A percentile compares a stretch with the other conserved stretches of the same genome.
Conservation (phyloP, 2,113 vertebrate genomes). For the Cyprinodon tularosa region DNA sequence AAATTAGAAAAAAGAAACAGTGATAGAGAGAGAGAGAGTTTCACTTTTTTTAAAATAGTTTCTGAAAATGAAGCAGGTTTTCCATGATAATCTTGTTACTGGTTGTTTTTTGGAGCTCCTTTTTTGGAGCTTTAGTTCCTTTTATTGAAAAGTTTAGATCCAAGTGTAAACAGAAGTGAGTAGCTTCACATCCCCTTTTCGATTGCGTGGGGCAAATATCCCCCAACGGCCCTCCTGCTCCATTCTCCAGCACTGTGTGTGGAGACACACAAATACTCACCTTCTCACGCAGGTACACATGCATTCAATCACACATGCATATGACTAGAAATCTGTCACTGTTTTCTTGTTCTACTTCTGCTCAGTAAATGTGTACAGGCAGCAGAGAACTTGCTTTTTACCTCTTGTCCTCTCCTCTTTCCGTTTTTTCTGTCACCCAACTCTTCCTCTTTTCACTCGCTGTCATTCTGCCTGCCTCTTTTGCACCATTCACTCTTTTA, state of each 20-base stretch:
- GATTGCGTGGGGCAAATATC: slow-evolving; percentile 48
- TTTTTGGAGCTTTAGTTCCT: slow-evolving; percentile 40
- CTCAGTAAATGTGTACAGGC: slow-evolving; percentile 24
- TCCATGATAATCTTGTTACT: slow-evolving; percentile 11
- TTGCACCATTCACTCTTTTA: slow-evolving; percentile 47
- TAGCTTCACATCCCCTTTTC: slow-evolving; percentile 75
- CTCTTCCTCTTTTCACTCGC: slow-evolving; percentile 52
- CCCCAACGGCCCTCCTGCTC: slow-evolving; percentile 5
- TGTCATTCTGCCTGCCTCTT: slow-evolving; percentile 57
- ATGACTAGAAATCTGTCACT: slow-evolving; percentile 35
- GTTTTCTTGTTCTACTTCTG: slow-evolving; percentile 40
- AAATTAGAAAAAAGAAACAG: too few relatives aligned
- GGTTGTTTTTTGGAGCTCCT: slow-evolving; percentile 30
- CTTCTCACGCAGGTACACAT: slow-evolving; percentile 5
- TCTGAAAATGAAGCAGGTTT: slow-evolving; percentile 2
- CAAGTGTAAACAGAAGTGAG: slow-evolving; percentile 64
- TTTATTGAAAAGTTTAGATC: slow-evolving; percentile 38
- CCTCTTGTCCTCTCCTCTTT: slow-evolving; percentile 30
- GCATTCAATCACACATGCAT: slow-evolving; percentile 7
- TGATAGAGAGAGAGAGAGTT: background rate
- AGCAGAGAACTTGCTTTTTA: slow-evolving; percentile 43
- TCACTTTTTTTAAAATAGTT: background rate
- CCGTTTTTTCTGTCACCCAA: background rate
- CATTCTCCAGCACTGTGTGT: background rate
- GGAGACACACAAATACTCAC: slow-evolving; percentile 1